phyloP scores from a whole-genome alignment of 2,113 vertebrate genomes.

The Prolemur simus region DNA sequence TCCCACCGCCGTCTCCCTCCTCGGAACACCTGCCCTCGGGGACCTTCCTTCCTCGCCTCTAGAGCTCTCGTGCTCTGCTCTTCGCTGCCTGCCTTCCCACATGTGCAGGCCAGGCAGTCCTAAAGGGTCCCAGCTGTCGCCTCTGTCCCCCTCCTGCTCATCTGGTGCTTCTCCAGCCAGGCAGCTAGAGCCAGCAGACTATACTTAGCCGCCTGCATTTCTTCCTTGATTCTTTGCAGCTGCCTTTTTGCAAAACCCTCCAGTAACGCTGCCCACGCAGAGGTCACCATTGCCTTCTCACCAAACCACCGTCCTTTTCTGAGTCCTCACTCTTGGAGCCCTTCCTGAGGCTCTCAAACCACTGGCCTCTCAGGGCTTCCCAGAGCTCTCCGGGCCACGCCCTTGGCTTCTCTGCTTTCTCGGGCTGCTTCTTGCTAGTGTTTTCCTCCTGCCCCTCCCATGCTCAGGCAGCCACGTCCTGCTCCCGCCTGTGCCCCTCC shows the following conservation, averaged over 20 bases:
- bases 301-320: not conserved
- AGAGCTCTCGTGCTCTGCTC: not conserved
- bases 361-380: not conserved
- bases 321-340: not conserved
- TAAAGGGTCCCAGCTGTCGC: not conserved
- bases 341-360: not conserved
- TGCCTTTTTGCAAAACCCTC: not conserved
- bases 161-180: not conserved
- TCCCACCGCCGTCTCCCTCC: not conserved
- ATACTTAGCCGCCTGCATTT: not conserved
- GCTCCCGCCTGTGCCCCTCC: not conserved
- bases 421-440: not conserved
- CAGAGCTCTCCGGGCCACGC: not conserved
- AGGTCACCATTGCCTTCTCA: not conserved
- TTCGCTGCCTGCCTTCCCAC: too few relatives aligned
- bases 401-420: not conserved
- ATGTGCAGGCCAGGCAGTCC: not conserved
- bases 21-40: not conserved
- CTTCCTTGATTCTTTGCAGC: not conserved
- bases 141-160: rapidly evolving
- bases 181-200: not conserved
- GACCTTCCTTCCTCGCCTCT: not conserved
- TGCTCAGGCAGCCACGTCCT: not conserved
- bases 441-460: not conserved
- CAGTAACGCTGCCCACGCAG: not conserved